phyloP scores from a whole-genome alignment of 2,888 invertebrate genomes.

The Mayetiola destructor region DNA sequence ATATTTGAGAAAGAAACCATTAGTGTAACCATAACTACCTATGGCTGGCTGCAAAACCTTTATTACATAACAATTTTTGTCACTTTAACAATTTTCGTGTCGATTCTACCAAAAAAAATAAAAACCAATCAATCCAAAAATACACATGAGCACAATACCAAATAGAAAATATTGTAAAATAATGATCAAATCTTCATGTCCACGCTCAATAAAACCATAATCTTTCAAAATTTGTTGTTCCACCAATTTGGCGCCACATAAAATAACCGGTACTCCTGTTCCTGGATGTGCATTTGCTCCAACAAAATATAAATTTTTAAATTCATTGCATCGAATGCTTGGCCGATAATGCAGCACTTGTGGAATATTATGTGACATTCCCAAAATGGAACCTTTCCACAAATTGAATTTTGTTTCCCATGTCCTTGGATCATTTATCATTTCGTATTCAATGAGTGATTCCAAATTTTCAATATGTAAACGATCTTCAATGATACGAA shows the following conservation, averaged over 20 bases:
- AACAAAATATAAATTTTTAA: constrained; percentile 14
- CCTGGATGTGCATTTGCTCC: constrained; percentile 9
- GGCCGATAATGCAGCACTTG: constrained; percentile 5
- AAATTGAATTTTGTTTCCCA: constrained; percentile 11
- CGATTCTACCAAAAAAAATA: no score
- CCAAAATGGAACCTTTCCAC: constrained; percentile 12
- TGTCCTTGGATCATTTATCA: constrained; percentile 6
- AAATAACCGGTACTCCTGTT: constrained; percentile 8
- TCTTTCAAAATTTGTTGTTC: constrained; percentile 13
- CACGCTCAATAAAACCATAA: not conserved
- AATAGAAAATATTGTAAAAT: constrained; percentile 2
- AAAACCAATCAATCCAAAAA: not conserved
- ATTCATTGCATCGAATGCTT: not conserved
- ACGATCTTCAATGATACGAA: not conserved
- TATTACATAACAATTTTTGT: no score
- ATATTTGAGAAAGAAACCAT: no score
- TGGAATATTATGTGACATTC: constrained; percentile 2
- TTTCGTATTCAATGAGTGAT: constrained; percentile 1
- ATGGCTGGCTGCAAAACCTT: no score
- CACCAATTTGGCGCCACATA: constrained; percentile 10
- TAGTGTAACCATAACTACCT: no score
- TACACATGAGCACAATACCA: not conserved
- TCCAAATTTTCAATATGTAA: not conserved
- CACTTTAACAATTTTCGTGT: no score
- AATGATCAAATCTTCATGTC: not conserved